These are phyloP conservation scores for Aphelenchoides fujianensis DNA, from an alignment of 1,140 invertebrate species.

Conservation along the genomic window DNA sequence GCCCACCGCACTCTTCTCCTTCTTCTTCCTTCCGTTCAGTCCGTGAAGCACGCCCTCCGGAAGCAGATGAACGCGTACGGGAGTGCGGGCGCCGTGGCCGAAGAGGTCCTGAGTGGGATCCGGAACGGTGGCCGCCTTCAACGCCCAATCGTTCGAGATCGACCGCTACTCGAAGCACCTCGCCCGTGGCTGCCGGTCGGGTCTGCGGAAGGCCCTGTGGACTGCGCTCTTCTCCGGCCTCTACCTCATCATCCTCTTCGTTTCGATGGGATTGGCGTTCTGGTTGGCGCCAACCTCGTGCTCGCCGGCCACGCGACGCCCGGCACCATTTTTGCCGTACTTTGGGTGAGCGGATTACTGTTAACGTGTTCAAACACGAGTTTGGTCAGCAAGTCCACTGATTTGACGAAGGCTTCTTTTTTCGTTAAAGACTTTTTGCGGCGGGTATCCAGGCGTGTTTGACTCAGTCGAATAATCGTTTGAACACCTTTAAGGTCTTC, in stretches of 20 bases:
- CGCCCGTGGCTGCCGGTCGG: conserved; percentile 64
- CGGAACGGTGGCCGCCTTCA: conserved; percentile 78
- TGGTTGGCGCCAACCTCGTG: too few species aligned
- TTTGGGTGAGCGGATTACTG: too few species aligned
- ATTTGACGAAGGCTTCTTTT: too few species aligned
- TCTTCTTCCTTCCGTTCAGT: conserved; percentile 18
- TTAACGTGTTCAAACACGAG: too few species aligned
- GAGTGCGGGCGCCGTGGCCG: conserved; percentile 74
- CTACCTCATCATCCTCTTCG: conserved; percentile 69
- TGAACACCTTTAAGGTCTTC: too few species aligned
- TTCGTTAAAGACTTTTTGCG: too few species aligned
- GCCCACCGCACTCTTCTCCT: background rate
- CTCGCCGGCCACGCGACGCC: too few species aligned
- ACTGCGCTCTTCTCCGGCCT: conserved; percentile 69
- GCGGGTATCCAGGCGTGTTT: too few species aligned
- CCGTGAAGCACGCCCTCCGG: conserved; percentile 64
- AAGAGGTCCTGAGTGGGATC: conserved; percentile 76
- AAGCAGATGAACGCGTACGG: conserved; percentile 76
- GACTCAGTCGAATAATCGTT: too few species aligned
- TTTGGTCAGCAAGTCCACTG: too few species aligned
- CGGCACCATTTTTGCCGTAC: too few species aligned
- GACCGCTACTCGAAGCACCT: conserved; percentile 67
- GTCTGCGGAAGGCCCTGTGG: conserved; percentile 71
- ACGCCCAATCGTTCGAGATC: conserved; percentile 73
- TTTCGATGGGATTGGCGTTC: conserved; percentile 65